Base-by-base conservation (phyloP, 2,888 invertebrate genomes). In the Tenthredo scrophulariae region DNA sequence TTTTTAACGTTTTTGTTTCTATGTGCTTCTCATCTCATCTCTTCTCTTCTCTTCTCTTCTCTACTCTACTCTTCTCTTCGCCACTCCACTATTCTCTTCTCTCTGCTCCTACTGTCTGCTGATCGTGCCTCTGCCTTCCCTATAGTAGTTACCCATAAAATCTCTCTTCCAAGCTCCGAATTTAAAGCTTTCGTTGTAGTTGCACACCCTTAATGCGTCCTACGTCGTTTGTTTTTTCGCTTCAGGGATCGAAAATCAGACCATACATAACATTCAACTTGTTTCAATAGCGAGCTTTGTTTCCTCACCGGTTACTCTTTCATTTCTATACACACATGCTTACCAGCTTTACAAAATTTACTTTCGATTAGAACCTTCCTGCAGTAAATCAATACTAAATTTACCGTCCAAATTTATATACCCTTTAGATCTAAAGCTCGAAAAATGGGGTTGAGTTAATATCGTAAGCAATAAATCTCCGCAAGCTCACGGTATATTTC, bases 1-100 rank as follows among this genome's bases (percentile, higher is more conserved):
- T 93, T 93, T 93, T 93, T 93, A 91, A 90, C 90, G 90, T 91
- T 91, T 91, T 90, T 91, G 89, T 91, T 85, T 86, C 86, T 84
- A 72, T 75, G 29, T 75, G 72, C 40, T n/a, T 40, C 22, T 58
- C 74, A 72, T 74, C 58, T 33, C 65, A 29, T 43, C 54, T 43
- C 22, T 50, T 13, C 29, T 77, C 50, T n/a, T 10, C 26, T 43
- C 33, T 70, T 37, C 80, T 43, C 58, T 33, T 40, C 65, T 84
- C 33, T 70, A 70, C 80, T 43, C 58, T 33, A 33, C 65, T 84
- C 85, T 10, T 7, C 29, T 33, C 4, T 33, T 29, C 54, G 18
- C 62, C 22, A 26, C 62, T 62, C 26, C 22, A 22, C 62, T 62
- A 10, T 26, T 62, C 62, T 62, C 26, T 26, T 62, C 62, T 84